A percentile compares a stretch with the other conserved stretches of the same genome.
phyloP scores from a whole-genome alignment of 2,888 invertebrate species.

The Branchinecta sandiegonensis region DNA sequence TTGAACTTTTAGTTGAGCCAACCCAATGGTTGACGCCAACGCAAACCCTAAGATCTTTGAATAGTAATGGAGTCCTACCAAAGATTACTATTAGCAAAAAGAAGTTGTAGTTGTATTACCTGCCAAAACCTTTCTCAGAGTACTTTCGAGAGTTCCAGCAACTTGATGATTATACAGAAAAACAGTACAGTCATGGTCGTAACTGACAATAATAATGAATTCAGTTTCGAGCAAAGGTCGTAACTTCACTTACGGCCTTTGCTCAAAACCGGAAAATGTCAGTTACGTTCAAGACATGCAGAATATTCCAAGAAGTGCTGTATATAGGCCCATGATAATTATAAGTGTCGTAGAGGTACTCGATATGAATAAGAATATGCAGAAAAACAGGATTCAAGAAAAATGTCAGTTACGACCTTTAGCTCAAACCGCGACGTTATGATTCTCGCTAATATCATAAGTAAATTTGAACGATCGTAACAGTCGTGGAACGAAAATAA shows the following conservation, averaged over 20 bases:
- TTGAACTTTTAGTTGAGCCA: slow-evolving; percentile 2
- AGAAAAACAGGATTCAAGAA: background rate
- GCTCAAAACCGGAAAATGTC: slow-evolving; percentile 9
- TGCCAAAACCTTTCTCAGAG: too few relatives aligned
- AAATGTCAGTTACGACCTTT: slow-evolving; percentile 12
- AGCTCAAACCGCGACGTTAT: slow-evolving; percentile 10
- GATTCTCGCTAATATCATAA: too few relatives aligned
- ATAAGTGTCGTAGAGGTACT: background rate
- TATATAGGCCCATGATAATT: background rate
- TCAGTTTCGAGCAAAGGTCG: background rate
- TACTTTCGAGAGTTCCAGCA: background rate
- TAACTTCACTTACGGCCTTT: slow-evolving; percentile 11
- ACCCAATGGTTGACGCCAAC: slow-evolving; percentile 6
- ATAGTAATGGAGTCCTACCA: background rate
- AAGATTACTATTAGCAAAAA: slow-evolving; percentile 9
- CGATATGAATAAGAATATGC: slow-evolving; percentile 5
- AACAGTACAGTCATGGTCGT: background rate
- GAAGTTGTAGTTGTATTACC: slow-evolving; percentile 9
- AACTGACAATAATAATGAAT: background rate
- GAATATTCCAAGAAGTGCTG: slow-evolving; percentile 15
- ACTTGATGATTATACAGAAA: slow-evolving; percentile 8
- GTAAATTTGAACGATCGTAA: too few relatives aligned
- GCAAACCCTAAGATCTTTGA: slow-evolving; percentile 16
- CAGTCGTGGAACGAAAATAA: too few relatives aligned
- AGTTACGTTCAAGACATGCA: slow-evolving; percentile 1